Percentiles rank a stretch among this genome's conserved stretches.
phyloP scores from a whole-genome alignment of 2,113 vertebrate species.

The Gnathonemus longibarbis region DNA sequence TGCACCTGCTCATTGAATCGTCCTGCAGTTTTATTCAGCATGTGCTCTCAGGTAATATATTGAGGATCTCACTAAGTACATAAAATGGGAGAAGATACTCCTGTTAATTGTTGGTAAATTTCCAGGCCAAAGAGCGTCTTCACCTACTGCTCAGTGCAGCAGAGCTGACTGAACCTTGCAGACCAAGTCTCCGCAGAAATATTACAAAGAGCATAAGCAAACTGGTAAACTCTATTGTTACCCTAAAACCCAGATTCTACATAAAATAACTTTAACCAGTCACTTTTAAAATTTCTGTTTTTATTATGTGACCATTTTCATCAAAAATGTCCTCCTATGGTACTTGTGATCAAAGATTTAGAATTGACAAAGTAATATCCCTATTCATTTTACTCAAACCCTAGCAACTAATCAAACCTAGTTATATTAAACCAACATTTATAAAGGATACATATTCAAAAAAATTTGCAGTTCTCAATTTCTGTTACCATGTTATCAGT shows the following conservation, averaged over 20 bases:
- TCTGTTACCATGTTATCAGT: not conserved
- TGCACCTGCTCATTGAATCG: not conserved
- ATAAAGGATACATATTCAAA: not conserved
- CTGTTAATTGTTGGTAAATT: not conserved
- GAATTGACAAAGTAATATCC: not conserved
- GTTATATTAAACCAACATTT: not conserved
- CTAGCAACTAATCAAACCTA: not conserved
- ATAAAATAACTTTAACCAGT: not conserved
- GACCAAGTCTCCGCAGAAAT: slow-evolving; percentile 51
- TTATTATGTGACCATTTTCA: not conserved
- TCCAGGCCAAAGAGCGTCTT: slow-evolving; percentile 48
- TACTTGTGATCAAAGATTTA: not conserved
- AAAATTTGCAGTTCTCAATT: not conserved
- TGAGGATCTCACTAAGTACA: not conserved
- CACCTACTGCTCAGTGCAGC: slow-evolving; percentile 42
- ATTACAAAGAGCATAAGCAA: slow-evolving; percentile 51
- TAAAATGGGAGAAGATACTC: not conserved
- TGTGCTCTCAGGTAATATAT: not conserved
- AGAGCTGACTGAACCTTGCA: slow-evolving; percentile 55
- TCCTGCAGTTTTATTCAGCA: not conserved
- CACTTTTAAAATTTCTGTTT: not conserved
- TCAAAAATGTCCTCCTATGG: not conserved
- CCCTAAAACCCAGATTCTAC: not conserved
- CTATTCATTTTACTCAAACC: not conserved
- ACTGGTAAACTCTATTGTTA: slow-evolving; percentile 47